Evolutionary conservation across 2,888 invertebrate genomes (phyloP), one percentile per base, ranked within the genome.

Genomic region (Dryocosmus kuriphilus): DNA sequence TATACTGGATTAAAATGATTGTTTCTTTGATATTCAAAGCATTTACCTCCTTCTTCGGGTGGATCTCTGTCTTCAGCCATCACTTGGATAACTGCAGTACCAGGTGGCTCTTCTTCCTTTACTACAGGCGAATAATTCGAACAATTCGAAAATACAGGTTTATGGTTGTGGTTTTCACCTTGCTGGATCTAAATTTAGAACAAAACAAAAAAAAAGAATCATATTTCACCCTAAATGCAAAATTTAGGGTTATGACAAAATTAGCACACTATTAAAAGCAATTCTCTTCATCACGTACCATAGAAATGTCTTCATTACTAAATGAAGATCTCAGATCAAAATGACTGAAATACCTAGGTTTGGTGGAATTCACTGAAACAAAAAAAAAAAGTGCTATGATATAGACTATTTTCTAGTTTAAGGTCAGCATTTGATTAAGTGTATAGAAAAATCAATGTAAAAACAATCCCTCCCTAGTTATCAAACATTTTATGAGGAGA

Each of bases 131-230:
- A 95, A 92, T 98, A 98, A 85, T 93, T 94, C 77, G 95, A 94
- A 92, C 99, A 99, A 85, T 97, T 94, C 61, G 94, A 94, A 92
- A 98, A 98, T 80, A 95, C 94, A 1, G 98, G 98, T 89, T 98
- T 98, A 90, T 97, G 96, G 92, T 97, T 97, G 92, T 97, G 91
- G 78, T 92, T 91, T 60, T 90, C 87, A 22, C 83, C 85, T 75
- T 85, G 85, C 73, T 84, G 84, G 65, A 80, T 80, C 81, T 88
- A 81, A 24, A 67, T 27, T 38, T 11, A 38, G 38, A 24, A 46
- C 3, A 16, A 24, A 38, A 38, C 11, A 30, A 67, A 67, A n/a
- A n/a, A 24, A 38, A 38, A 38, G 9, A 38, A 38, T 8, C 9
- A 38, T 38, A 38, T 38, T 38, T 38, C 38, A 38, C 9, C 9